Evolutionary conservation across 1,140 invertebrate species (phyloP), one percentile per base, ranked within the genome.

Genomic region (Drosophila subobscura): DNA sequence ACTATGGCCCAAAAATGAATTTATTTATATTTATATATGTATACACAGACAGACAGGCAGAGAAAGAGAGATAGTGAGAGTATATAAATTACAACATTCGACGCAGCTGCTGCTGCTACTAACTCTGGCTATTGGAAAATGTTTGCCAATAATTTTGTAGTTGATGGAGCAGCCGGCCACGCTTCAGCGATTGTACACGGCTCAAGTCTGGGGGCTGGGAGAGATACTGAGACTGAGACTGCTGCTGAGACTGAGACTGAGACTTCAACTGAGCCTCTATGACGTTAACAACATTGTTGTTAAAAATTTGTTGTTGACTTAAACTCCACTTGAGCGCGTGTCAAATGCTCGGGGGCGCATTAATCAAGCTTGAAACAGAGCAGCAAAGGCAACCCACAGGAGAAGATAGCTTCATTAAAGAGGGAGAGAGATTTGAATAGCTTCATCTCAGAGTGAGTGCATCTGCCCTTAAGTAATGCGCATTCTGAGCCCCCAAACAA

Each of bases 161-260:
- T 60, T 64, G 68, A 66, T 77, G 81, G 63, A 77, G 81, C 78
- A 45, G 68, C 47, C 70, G 37, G 81, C 54, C 63, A 86, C 83
- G 81, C 81, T 81, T 88, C 83, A 86, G 85, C 64, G 70, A 86
- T 81, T 86, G 58, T 60, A 68, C 44, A 81, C 65, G 70, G 73
- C 60, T 74, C 51, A 33, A 47, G 61, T 46, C 61, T 46, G 25
- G 20, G 57, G 52, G 58, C 67, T 68, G 64, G 16, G 53, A 58
- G 65, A 66, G 23, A 53, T 7, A 64, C 63, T 64, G 59, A 3
- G 42, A 16, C 6, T 5, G 3, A 47, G 44, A 14, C 44, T 56
- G n/a, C 7, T 41, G 4, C 25, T 33, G 22, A 25, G 50, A 52
- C 14, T 27, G 20, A 22, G 46, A 72, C 68, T 45, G 29, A 54